These are phyloP conservation scores for Zoanthus sansibaricus DNA, from an alignment of 92 coral and sea anemone species.

Conservation along the genomic window DNA sequence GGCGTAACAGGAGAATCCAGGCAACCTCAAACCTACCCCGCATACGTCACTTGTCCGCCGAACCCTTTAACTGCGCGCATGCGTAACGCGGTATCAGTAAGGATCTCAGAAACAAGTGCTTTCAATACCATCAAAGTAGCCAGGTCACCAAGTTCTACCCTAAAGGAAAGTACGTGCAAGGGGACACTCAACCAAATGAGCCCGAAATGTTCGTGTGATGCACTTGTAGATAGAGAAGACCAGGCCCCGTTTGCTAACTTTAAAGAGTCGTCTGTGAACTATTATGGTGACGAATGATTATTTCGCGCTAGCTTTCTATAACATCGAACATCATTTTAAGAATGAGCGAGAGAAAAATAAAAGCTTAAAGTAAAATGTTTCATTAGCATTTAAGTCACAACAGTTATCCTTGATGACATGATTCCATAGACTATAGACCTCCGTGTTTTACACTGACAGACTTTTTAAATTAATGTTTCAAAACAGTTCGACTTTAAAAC, in stretches of 20 bases:
- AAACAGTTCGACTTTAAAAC: no score
- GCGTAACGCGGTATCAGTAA: conserved; percentile 60
- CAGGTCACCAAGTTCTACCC: conserved; percentile 2
- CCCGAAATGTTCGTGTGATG: conserved; percentile 42
- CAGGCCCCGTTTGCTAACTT: neutral
- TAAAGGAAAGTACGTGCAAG: neutral
- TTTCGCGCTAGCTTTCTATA: neutral
- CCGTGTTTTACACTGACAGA: no score
- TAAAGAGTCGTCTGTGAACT: conserved; percentile 3
- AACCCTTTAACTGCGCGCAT: conserved; percentile 35
- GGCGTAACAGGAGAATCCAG: conserved; percentile 34
- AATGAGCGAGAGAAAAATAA: neutral
- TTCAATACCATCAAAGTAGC: conserved; percentile 70
- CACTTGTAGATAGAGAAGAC: neutral
- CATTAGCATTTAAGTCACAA: no score
- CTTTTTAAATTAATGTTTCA: no score
- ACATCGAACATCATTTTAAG: neutral
- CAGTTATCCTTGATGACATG: no score
- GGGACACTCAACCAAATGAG: neutral
- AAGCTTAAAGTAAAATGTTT: neutral
- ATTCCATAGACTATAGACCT: no score
- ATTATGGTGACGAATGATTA: neutral
- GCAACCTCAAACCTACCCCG: conserved; percentile 80
- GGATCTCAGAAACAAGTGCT: conserved; percentile 80
- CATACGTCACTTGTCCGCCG: conserved; percentile 76